These are phyloP conservation scores for Thalpophila matura DNA, from an alignment of 2,888 invertebrate genomes.

Conservation along the genomic window DNA sequence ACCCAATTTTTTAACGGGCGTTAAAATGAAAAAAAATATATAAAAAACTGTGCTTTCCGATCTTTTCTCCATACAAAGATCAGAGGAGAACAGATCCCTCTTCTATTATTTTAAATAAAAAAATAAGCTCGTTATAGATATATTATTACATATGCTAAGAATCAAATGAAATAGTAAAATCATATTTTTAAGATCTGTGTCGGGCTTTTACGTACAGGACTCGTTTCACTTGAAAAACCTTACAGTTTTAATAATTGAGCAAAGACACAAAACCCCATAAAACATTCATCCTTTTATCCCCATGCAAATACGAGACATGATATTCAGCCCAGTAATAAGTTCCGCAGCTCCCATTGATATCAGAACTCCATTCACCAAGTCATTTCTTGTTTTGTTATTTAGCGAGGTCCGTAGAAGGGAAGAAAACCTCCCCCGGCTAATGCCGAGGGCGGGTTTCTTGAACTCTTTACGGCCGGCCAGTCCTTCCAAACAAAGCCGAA, in stretches of 20 bases:
- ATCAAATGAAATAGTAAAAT: too few relatives aligned
- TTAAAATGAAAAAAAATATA: too few relatives aligned
- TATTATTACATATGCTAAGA: too few relatives aligned
- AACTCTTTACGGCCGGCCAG: slow-evolving; percentile 70
- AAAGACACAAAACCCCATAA: neutral
- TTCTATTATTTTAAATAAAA: too few relatives aligned
- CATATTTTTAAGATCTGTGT: too few relatives aligned
- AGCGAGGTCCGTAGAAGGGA: slow-evolving; percentile 43
- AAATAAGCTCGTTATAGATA: too few relatives aligned
- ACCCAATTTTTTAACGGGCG: too few relatives aligned
- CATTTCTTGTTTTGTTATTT: slow-evolving; percentile 66
- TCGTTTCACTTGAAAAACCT: neutral
- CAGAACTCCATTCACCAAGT: slow-evolving; percentile 54
- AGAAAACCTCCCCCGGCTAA: slow-evolving; percentile 58
- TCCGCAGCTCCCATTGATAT: slow-evolving; percentile 55
- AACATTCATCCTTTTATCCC: neutral
- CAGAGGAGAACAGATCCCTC: too few relatives aligned
- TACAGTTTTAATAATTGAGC: neutral
- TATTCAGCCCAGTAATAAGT: slow-evolving; percentile 43
- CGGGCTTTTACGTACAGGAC: too few relatives aligned
- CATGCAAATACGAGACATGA: slow-evolving; percentile 14
- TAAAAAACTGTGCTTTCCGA: too few relatives aligned
- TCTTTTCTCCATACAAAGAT: too few relatives aligned
- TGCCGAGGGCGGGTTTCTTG: slow-evolving; percentile 67
- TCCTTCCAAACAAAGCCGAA: slow-evolving; percentile 79